Evolutionary conservation across 2,797 vertebrate genomes (phyloP).

Genomic region (Pipistrellus nathusii): DNA sequence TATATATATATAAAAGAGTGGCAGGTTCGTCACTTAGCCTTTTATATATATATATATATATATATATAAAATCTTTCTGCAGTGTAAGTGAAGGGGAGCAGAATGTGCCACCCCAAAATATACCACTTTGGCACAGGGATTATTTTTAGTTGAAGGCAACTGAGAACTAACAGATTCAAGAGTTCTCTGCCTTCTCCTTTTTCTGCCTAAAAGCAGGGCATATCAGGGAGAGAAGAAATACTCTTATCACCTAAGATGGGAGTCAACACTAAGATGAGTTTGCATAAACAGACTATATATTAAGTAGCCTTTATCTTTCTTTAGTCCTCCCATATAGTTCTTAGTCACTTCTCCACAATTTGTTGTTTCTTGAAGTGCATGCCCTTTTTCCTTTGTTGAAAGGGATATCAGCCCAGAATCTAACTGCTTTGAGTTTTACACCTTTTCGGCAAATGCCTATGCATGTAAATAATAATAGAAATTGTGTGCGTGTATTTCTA

Average conservation of each 20-base stretch:
- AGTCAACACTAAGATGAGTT: not conserved
- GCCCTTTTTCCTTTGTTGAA: not conserved
- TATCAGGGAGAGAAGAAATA: not conserved
- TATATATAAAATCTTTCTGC: not conserved
- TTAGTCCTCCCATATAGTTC: not conserved
- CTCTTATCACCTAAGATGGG: not conserved
- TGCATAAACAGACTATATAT: not conserved
- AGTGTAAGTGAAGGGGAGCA: not conserved
- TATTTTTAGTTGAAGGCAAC: not conserved
- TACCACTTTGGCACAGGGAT: not conserved
- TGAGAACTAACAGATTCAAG: not conserved
- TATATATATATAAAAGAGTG: too few relatives aligned
- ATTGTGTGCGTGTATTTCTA: not conserved
- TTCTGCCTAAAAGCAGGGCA: not conserved
- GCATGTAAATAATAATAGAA: not conserved
- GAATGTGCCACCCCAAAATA: not conserved
- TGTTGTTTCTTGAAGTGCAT: not conserved
- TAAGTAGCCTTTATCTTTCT: not conserved
- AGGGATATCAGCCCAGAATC: not conserved
- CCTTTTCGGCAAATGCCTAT: not conserved
- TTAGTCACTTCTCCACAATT: not conserved
- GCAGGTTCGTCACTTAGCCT: too few relatives aligned
- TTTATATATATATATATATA: too few relatives aligned
- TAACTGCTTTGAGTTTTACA: constrained; percentile 33
- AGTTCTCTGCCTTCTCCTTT: not conserved